These are phyloP conservation scores for Drosophila diplacantha DNA, from an alignment of 2,888 invertebrate genomes.

Conservation along the genomic window DNA sequence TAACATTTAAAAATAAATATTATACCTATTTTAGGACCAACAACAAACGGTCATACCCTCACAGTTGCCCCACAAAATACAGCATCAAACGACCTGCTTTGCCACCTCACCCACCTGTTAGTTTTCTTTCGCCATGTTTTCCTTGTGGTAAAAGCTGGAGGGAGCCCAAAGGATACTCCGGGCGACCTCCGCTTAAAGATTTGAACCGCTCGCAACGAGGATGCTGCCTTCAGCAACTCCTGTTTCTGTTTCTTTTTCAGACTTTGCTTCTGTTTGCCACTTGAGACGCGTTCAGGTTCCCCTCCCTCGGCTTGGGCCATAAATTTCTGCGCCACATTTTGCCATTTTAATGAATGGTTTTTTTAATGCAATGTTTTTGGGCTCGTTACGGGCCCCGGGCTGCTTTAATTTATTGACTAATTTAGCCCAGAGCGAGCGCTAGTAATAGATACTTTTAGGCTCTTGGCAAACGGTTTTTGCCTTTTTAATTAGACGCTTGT, in stretches of 20 bases:
- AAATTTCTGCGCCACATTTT: constrained; percentile 70
- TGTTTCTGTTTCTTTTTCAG: constrained; percentile 16
- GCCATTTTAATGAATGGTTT: constrained; percentile 74
- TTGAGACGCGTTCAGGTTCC: constrained; percentile 28
- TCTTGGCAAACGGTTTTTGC: constrained; percentile 40
- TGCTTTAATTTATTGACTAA: constrained; percentile 69
- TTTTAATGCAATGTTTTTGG: constrained; percentile 71
- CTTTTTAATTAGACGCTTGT: constrained; percentile 34
- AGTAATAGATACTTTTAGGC: constrained; percentile 67
- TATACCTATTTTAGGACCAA: background rate
- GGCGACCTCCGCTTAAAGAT: constrained; percentile 19
- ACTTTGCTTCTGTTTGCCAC: constrained; percentile 30
- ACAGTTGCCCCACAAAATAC: background rate
- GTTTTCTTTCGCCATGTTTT: background rate
- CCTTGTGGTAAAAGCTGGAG: background rate
- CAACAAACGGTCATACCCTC: background rate
- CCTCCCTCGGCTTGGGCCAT: constrained; percentile 44
- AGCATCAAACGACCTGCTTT: background rate
- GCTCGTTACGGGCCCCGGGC: constrained; percentile 50
- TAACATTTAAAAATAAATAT: background rate
- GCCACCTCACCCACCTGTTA: constrained; percentile 7
- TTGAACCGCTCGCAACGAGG: constrained; percentile 1
- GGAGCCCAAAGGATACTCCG: constrained; percentile 4
- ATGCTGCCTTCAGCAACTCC: constrained; percentile 1
- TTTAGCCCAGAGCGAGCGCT: constrained; percentile 38